Evolutionary conservation across 1,140 invertebrate genomes (phyloP), one percentile per base, ranked within the genome.

Genomic region (Drosophila repletoides): DNA sequence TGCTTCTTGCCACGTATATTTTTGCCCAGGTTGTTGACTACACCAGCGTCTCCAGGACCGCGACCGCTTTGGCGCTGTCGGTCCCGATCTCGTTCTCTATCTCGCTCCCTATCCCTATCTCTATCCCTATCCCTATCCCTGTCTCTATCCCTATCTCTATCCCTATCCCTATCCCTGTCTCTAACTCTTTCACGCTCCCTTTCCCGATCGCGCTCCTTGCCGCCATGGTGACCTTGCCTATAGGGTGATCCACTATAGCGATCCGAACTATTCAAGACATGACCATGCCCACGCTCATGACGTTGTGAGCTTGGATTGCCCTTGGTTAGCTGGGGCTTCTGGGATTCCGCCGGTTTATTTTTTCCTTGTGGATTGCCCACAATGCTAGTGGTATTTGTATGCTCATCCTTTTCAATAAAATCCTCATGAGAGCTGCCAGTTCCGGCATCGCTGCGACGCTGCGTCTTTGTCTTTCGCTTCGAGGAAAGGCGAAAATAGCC

Each of bases 401-500:
- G 71, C 17, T 89, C 88, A 3, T 89, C 86, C 58, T 89, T 89
- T 31, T 90, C 88, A 3, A 90, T 79, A 22, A 83, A 88, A 31
- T 90, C 72, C 38, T 77, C 86, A 1, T 72, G 66, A 0, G 58
- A 72, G 21, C 64, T 72, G 38, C 52, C 64, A 0, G 56, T 59
- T 4, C 55, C 60, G 3, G 41, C 76, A 33, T 77, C 68, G 17
- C 77, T 83, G 46, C 77, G 80, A 0, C 76, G 66, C 40, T 86
- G 76, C 0, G 60, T 19, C 40, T 84, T 88, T 3, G 51, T 15
- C 33, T 84, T 77, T 21, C 77, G 60, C 33, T 87, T 89, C 2
- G 86, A 64, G 0, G 89, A 90, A 24, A 94, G 92, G 1, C 93
- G 91, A 64, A 94, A 93, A 74, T 94, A 94, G 26, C 93, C 93